phyloP scores from a whole-genome alignment of 2,797 vertebrate species.

The Pseudocheirus occidentalis region DNA sequence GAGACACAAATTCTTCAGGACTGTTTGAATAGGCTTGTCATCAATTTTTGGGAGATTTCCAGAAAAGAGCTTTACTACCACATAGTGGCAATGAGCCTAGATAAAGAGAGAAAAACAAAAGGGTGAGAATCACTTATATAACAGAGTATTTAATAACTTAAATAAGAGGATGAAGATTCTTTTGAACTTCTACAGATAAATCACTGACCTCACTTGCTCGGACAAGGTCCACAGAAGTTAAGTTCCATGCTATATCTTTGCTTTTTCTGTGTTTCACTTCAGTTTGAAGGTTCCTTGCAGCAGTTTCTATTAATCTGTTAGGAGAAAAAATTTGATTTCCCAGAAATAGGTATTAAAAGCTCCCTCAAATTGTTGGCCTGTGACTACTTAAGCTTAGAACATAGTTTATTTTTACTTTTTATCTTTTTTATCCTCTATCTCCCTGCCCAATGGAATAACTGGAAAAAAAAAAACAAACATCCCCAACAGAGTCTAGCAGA shows the following conservation, averaged over 20 bases:
- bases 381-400: neutral
- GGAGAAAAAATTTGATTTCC: neutral
- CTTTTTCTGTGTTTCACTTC: conserved; percentile 89
- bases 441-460: neutral
- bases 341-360: neutral
- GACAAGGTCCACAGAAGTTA: conserved; percentile 93
- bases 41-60: conserved; percentile 89
- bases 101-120: conserved; percentile 10
- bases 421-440: neutral
- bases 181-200: neutral
- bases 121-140: neutral
- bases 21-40: conserved; percentile 87
- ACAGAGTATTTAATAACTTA: neutral
- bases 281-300: conserved; percentile 91
- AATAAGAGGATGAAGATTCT: neutral
- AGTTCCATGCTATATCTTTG: conserved; percentile 97
- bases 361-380: accelerated
- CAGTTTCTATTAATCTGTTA: conserved; percentile 91
- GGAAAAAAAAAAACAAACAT: neutral
- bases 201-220: conserved; percentile 93
- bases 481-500: neutral
- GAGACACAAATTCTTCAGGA: conserved; percentile 90
- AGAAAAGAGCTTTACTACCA: conserved; percentile 93
- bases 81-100: conserved; percentile 97
- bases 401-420: neutral